These are phyloP conservation scores for Hiodon tergisus DNA, from an alignment of 2,113 vertebrate species.

Conservation along the genomic window DNA sequence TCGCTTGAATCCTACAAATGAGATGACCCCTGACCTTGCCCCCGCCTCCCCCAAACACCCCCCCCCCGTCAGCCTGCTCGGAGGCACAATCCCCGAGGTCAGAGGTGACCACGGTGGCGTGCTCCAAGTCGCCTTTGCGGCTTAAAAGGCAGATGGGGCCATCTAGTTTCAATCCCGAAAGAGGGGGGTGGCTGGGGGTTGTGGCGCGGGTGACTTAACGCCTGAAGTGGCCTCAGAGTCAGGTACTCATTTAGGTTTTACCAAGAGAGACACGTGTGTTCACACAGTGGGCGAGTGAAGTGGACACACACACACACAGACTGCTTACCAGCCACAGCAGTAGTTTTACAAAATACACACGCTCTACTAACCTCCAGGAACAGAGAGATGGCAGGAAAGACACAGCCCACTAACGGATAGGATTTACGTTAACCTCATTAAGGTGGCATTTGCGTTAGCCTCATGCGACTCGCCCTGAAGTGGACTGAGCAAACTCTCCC, in stretches of 20 bases:
- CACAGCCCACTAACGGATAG: no score
- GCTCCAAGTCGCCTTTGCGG: neutral
- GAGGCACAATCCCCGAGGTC: slow-evolving; percentile 5
- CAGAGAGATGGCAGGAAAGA: no score
- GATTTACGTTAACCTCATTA: no score
- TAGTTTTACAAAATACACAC: no score
- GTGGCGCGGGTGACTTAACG: neutral
- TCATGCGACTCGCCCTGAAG: no score
- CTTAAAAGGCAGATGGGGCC: slow-evolving; percentile 9
- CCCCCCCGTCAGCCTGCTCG: neutral
- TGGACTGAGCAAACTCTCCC: no score
- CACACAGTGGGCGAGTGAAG: no score
- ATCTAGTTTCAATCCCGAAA: neutral
- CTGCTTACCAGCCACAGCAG: no score
- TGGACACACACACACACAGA: no score
- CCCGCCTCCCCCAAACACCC: neutral
- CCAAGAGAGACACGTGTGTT: neutral
- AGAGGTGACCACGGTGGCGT: slow-evolving; percentile 8
- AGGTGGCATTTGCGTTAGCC: no score
- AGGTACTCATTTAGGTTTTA: neutral
- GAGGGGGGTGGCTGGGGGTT: neutral
- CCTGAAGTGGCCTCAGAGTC: no score
- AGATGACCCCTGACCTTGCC: neutral
- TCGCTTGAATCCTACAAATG: neutral
- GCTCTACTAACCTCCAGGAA: no score